These are phyloP conservation scores for Drosophila neotestacea DNA, from an alignment of 2,888 invertebrate genomes.

Conservation along the genomic window DNA sequence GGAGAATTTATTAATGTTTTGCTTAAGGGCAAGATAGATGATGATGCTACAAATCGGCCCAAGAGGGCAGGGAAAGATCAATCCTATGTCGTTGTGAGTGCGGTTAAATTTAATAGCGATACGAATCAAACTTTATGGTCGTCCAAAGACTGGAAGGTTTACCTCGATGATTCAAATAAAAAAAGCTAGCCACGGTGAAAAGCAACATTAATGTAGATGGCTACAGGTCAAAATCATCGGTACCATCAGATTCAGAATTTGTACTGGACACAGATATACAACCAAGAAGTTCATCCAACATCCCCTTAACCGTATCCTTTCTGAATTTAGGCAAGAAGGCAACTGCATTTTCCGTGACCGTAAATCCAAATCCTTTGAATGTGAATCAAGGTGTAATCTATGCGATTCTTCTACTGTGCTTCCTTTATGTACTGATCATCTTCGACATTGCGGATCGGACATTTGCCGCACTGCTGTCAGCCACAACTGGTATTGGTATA, in stretches of 20 bases:
- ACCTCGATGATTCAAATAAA: background rate
- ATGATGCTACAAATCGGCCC: constrained; percentile 10
- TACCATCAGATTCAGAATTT: background rate
- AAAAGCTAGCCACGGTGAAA: background rate
- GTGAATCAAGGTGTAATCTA: constrained; percentile 90
- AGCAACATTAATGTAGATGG: background rate
- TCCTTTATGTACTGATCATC: constrained; percentile 93
- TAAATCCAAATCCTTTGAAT: constrained; percentile 87
- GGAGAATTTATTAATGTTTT: constrained; percentile 4
- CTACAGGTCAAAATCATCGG: background rate
- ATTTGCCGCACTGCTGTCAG: constrained; percentile 84
- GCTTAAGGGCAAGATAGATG: constrained; percentile 30
- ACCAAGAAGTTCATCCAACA: constrained; percentile 65
- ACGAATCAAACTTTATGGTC: constrained; percentile 24
- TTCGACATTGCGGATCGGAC: constrained; percentile 88
- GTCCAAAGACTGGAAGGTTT: constrained; percentile 15
- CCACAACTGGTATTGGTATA: constrained; percentile 89
- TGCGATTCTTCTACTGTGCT: constrained; percentile 89
- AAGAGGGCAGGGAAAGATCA: background rate
- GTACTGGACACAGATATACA: background rate
- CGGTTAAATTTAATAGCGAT: background rate
- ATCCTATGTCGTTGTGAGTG: background rate
- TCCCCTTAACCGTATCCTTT: background rate
- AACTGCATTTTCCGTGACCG: constrained; percentile 85
- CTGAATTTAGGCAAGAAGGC: constrained; percentile 3